These are phyloP conservation scores for Hafferia zeledoni DNA, from an alignment of 2,797 vertebrate genomes.

Conservation along the genomic window DNA sequence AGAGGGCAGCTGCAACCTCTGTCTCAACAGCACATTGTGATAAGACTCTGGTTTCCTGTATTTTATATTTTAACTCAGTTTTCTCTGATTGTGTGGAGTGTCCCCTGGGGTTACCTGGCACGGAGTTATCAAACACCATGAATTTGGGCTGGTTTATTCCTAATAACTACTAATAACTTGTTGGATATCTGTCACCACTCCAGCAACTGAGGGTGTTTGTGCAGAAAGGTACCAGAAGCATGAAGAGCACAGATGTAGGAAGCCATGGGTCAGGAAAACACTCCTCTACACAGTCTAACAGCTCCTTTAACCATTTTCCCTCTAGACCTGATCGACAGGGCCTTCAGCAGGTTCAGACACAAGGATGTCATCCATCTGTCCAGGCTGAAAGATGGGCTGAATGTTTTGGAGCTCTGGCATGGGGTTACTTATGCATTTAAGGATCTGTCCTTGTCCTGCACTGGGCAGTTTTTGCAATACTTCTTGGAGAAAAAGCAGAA, in stretches of 20 bases:
- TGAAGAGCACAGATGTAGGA: neutral
- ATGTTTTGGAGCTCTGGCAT: constrained; percentile 91
- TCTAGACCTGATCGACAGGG: constrained; percentile 81
- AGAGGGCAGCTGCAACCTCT: constrained; percentile 51
- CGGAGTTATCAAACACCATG: neutral
- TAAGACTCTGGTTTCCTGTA: neutral
- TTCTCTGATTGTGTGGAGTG: neutral
- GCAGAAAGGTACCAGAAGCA: neutral
- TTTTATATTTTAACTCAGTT: neutral
- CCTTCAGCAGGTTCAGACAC: constrained; percentile 85
- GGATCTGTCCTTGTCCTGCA: constrained; percentile 91
- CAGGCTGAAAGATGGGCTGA: constrained; percentile 79
- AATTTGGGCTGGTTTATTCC: neutral
- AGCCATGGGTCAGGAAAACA: neutral
- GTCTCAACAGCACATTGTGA: rapidly evolving
- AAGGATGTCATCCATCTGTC: constrained; percentile 79
- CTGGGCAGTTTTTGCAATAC: constrained; percentile 86
- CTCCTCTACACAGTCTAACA: neutral
- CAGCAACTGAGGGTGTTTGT: neutral
- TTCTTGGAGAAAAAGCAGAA: constrained; percentile 83
- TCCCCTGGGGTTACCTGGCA: neutral
- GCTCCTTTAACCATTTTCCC: neutral
- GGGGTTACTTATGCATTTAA: constrained; percentile 90
- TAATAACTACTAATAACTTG: neutral
- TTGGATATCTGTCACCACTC: neutral